These are phyloP conservation scores for Pyxicephalus adspersus DNA, from an alignment of 2,113 vertebrate species.

Conservation along the genomic window DNA sequence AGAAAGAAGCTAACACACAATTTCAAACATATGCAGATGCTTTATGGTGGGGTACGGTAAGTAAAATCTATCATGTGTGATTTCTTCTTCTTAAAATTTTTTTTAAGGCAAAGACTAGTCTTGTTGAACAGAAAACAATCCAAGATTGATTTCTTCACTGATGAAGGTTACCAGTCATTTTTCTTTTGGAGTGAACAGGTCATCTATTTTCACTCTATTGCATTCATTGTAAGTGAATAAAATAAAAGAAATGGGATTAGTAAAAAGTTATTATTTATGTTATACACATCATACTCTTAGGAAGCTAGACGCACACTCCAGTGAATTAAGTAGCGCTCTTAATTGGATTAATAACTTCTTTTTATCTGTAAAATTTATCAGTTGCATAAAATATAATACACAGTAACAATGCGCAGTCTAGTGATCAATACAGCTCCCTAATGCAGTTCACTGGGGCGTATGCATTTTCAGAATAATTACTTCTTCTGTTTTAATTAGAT, in stretches of 20 bases:
- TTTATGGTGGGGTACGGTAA: conserved; percentile 98
- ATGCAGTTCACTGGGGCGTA: not conserved
- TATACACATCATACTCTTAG: not conserved
- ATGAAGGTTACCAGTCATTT: conserved; percentile 21
- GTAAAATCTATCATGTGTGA: conserved; percentile 63
- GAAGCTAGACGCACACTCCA: not conserved
- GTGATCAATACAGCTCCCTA: not conserved
- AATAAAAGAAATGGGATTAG: not conserved
- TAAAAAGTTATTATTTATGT: conserved; percentile 4
- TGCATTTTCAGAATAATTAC: too few relatives aligned
- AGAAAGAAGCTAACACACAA: conserved; percentile 94
- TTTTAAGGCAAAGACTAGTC: conserved; percentile 11
- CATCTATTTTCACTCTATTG: not conserved
- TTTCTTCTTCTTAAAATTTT: too few relatives aligned
- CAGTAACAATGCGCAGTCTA: not conserved
- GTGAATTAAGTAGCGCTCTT: not conserved
- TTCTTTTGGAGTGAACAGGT: conserved; percentile 3
- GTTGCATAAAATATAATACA: not conserved
- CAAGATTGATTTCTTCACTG: conserved; percentile 34
- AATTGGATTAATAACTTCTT: not conserved
- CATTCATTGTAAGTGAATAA: conserved; percentile 5
- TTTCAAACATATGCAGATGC: conserved; percentile 97
- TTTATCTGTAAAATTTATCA: not conserved
- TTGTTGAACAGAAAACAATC: conserved; percentile 17
- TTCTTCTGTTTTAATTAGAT: too few relatives aligned